These are phyloP conservation scores for Cyphomyrmex costatus DNA, from an alignment of 1,140 invertebrate species.

Conservation along the genomic window DNA sequence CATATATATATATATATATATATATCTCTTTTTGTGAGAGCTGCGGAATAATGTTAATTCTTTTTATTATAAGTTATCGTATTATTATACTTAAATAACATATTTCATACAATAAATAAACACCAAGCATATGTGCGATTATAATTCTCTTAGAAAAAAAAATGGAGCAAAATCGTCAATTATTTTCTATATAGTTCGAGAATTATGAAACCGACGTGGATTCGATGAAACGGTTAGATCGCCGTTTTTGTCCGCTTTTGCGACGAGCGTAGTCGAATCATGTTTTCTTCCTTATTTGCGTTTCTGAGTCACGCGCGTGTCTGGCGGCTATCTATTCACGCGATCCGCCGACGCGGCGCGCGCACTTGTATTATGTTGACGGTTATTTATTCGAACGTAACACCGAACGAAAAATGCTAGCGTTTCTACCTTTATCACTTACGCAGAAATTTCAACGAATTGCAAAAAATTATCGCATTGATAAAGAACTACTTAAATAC, in stretches of 20 bases:
- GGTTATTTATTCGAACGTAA: conserved; percentile 24
- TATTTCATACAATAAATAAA: neutral
- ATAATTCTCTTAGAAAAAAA: neutral
- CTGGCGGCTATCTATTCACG: conserved; percentile 49
- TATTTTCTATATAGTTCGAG: neutral
- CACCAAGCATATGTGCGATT: neutral
- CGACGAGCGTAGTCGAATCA: neutral
- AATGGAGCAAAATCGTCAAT: neutral
- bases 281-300: conserved; percentile 61
- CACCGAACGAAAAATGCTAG: neutral
- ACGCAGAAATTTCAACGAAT: neutral
- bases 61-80: neutral
- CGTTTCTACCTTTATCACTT: neutral
- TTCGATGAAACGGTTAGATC: neutral
- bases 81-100: neutral
- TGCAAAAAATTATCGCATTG: neutral
- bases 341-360: conserved; percentile 44
- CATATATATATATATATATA: neutral
- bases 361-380: conserved; percentile 22
- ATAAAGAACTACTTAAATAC: neutral
- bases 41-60: neutral
- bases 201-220: neutral
- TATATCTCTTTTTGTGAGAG: neutral
- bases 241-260: conserved; percentile 12
- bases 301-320: conserved; percentile 58